Evolutionary conservation across 2,113 vertebrate genomes (phyloP).

Genomic region (Dicerorhinus sumatrensis): DNA sequence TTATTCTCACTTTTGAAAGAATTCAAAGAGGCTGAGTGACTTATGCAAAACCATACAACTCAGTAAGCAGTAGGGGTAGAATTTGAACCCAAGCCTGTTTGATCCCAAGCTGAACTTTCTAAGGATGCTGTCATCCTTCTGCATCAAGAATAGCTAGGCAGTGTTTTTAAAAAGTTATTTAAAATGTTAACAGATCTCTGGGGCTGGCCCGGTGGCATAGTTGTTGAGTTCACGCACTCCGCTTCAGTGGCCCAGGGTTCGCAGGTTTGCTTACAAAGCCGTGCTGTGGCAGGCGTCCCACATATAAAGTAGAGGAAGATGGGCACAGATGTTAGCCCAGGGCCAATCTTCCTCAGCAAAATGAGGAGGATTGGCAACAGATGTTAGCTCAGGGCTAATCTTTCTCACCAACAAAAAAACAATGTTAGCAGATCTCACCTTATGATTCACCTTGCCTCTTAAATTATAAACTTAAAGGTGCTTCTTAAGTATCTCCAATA

Average conservation of each 20-base stretch:
- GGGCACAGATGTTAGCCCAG: too few relatives aligned
- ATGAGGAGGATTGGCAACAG: too few relatives aligned
- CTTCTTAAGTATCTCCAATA: neutral
- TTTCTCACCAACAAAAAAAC: too few relatives aligned
- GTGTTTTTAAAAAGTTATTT: neutral
- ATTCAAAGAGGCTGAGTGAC: neutral
- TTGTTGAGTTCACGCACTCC: too few relatives aligned
- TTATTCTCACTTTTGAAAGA: neutral
- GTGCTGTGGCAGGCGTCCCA: too few relatives aligned
- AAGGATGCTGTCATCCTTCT: neutral
- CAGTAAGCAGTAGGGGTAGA: neutral
- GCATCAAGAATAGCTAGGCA: neutral
- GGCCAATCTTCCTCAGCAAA: too few relatives aligned
- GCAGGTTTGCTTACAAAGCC: too few relatives aligned
- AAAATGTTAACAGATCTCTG: neutral
- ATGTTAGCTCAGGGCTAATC: too few relatives aligned
- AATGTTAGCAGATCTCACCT: neutral
- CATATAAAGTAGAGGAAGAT: too few relatives aligned
- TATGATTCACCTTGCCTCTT: neutral
- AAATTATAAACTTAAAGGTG: neutral
- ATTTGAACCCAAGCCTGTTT: neutral
- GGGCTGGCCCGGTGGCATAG: too few relatives aligned
- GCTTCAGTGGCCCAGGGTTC: too few relatives aligned
- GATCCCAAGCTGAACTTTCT: neutral
- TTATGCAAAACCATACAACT: neutral